Evolutionary conservation across 1,140 invertebrate species (phyloP), one percentile per base, ranked within the genome.

Genomic region (Eriosoma lanigerum): DNA sequence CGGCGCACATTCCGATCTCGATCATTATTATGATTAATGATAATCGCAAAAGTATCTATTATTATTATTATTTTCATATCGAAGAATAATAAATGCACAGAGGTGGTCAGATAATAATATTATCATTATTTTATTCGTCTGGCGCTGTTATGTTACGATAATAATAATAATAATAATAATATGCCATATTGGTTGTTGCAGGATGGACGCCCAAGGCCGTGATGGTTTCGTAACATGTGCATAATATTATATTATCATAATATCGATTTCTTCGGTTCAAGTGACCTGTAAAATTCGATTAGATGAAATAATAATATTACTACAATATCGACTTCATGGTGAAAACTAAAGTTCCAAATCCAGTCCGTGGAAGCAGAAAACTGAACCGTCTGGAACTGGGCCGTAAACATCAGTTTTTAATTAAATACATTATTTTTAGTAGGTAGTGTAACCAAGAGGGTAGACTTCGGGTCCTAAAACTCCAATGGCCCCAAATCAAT

Each of bases 21-120:
- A 75, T 44, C 21, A 15, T 60, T 78, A 78, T 78, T 62, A 78
- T 78, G 75, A 78, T 78, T 78, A 78, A 78, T 76, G 73, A 76
- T 54, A 60, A 10, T 70, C 21, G 17, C 29, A 19, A n/a, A 6
- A 19, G 12, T 70, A 70, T 1, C 3, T 29, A 48, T 24, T 26
- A 48, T 13, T 50, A 48, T 26, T n/a, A 29, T n/a, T 50, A 52
- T 72, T 50, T 6, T 50, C 17, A 24, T 50, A n/a, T 32, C 44
- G 73, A 9, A 38, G 26, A 54, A 32, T 54, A 73, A 66, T 32
- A 12, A 12, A 4, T 10, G 21, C 8, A 46, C 19, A 32, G 54
- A 76, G 73, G 52, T 76, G 54, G 73, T 76, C 54, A 58, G 52
- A 58, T 73, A 32, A 32, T 54, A 52, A 48, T 64, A 26, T 48